Conservation (phyloP, 2,888 invertebrate species). For the Elegia similella region DNA sequence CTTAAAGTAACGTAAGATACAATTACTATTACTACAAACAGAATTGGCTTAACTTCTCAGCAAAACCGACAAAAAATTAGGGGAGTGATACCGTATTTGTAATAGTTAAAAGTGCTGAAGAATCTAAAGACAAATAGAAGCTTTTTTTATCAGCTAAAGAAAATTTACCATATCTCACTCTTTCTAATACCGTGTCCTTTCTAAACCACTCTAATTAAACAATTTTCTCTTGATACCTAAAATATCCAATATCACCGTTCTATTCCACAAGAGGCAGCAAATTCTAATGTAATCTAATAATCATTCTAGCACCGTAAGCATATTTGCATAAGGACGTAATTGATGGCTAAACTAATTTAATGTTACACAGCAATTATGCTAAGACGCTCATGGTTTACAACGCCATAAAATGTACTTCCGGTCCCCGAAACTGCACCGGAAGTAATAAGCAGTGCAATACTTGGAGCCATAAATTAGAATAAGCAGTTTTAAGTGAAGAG, state of each 20-base stretch:
- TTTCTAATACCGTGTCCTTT: not conserved
- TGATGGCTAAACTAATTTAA: constrained; percentile 76
- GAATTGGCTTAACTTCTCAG: too few species aligned
- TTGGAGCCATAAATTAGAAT: constrained; percentile 73
- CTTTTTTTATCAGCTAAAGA: too few species aligned
- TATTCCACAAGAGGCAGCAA: constrained; percentile 29
- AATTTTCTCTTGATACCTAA: not conserved
- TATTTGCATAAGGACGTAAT: constrained; percentile 71
- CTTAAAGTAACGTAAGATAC: too few species aligned
- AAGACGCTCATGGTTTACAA: constrained; percentile 76
- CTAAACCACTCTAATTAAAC: not conserved
- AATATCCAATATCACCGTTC: not conserved
- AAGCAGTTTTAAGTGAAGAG: constrained; percentile 71
- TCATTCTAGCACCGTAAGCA: constrained; percentile 40
- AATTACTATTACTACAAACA: too few species aligned
- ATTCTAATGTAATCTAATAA: constrained; percentile 40
- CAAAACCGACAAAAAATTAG: too few species aligned
- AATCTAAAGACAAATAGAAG: too few species aligned
- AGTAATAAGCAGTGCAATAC: constrained; percentile 79
- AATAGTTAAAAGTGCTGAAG: too few species aligned
- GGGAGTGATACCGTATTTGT: too few species aligned
- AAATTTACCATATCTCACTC: not conserved
- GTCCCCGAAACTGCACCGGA: constrained; percentile 72
- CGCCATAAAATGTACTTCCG: constrained; percentile 74
- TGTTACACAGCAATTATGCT: constrained; percentile 75